Evolutionary conservation across 2,113 vertebrate species (phyloP).

Genomic region (Charina bottae): DNA sequence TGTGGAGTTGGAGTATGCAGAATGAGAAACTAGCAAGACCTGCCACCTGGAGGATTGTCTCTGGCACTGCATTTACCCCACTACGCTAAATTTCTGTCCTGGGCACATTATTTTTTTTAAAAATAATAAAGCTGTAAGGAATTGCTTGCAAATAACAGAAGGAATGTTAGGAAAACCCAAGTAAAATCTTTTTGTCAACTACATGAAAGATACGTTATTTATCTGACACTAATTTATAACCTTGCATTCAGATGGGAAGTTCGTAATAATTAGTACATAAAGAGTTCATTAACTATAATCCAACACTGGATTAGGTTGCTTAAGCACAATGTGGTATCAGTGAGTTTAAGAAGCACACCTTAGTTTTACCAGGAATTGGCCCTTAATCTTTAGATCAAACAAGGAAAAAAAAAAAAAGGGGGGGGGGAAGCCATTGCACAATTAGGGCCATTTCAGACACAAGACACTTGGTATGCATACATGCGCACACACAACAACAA

Average conservation of each 20-base stretch:
- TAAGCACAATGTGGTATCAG: not conserved
- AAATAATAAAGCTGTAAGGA: not conserved
- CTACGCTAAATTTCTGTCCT: not conserved
- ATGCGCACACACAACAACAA: not conserved
- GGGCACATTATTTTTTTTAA: too few relatives aligned
- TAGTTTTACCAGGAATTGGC: not conserved
- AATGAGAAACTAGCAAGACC: not conserved
- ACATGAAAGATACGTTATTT: not conserved
- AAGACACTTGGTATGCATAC: not conserved
- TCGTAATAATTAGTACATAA: not conserved
- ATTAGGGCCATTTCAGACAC: not conserved
- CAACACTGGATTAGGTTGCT: not conserved
- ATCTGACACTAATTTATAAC: not conserved
- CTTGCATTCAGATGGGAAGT: not conserved
- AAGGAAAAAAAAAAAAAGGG: not conserved
- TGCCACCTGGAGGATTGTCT: not conserved
- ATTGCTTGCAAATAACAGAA: not conserved
- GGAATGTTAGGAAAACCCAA: not conserved
- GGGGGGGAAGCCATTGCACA: not conserved
- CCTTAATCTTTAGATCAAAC: not conserved
- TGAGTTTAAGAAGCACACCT: not conserved
- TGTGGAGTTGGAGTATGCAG: fast-evolving
- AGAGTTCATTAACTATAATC: not conserved
- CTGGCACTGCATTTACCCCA: not conserved
- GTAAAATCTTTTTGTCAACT: not conserved